Evolutionary conservation across 2,888 invertebrate species (phyloP), one percentile per base, ranked within the genome.

Genomic region (Heliconius hortense): DNA sequence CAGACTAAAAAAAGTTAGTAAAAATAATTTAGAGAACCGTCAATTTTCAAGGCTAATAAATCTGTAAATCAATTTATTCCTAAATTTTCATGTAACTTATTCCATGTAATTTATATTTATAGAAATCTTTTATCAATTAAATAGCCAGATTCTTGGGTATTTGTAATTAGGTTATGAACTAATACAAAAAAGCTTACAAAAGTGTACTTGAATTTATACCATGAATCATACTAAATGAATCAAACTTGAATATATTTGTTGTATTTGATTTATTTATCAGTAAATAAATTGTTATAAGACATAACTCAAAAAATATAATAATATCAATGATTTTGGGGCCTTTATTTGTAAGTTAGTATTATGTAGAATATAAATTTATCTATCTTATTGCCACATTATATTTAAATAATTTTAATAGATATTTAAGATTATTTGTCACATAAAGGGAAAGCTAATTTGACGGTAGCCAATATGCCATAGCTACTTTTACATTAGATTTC

Each of bases 41-140:
- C n/a, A 56, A n/a, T 69, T 69, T 56, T 35, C 69, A 69, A 69
- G 69, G 69, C 69, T 69, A 69, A 11, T 13, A 56, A 68, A 56
- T 69, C n/a, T 15, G 56, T 56, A 69, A 53, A 68, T 68, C 31
- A 69, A n/a, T n/a, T 68, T 48, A 56, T 56, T 56, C n/a, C 28
- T 31, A 69, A 69, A 35, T n/a, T 4, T 28, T n/a, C 35, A 56
- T 53, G 21, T 21, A 21, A 43, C 18, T 67, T 10, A 15, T 24
- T 26, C 39, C 13, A 24, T 4, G 26, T 26, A 67, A 26, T 21
- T 28, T 18, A 26, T 48, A 67, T 21, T 48, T 48, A 4, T 7
- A 24, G 15, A 18, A 66, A 11, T 26, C 24, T 62, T 13, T 62
- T 62, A 62, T 62, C 26, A 60, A 28, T 62, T 31, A 18, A 31